These are phyloP conservation scores for Netelia fuscicornis DNA, from an alignment of 2,888 invertebrate species.

Conservation along the genomic window DNA sequence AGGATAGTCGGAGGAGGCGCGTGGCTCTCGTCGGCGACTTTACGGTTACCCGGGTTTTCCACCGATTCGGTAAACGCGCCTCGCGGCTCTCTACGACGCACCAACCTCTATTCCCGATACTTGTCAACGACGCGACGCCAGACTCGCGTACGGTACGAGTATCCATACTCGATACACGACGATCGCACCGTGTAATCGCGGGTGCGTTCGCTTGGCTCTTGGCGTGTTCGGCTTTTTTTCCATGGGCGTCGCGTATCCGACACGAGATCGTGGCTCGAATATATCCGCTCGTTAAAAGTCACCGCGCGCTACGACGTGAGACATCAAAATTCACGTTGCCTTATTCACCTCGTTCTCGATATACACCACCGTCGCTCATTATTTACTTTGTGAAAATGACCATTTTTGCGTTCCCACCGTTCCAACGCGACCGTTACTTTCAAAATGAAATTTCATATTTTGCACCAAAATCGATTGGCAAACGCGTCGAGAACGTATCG, in stretches of 20 bases:
- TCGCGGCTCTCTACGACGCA: conserved; percentile 20
- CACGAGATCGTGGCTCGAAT: conserved; percentile 67
- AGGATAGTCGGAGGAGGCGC: not conserved
- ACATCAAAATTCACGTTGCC: conserved; percentile 48
- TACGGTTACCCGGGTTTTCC: conserved; percentile 63
- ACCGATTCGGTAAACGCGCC: conserved; percentile 56
- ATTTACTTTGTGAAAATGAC: conserved; percentile 39
- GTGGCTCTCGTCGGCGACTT: conserved; percentile 15
- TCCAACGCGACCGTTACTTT: no score
- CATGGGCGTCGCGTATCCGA: conserved; percentile 80
- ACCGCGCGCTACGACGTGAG: conserved; percentile 6
- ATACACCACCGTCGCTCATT: not conserved
- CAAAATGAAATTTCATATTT: not conserved
- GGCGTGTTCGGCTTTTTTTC: conserved; percentile 42
- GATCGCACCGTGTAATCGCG: not conserved
- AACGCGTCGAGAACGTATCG: no score
- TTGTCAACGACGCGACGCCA: conserved; percentile 11
- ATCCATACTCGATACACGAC: conserved; percentile 4
- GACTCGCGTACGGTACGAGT: conserved; percentile 26
- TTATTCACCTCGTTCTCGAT: conserved; percentile 46
- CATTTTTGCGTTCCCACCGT: conserved; percentile 46
- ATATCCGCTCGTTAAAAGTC: conserved; percentile 33
- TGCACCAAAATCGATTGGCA: conserved; percentile 16
- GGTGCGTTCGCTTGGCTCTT: conserved; percentile 23
- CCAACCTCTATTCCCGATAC: conserved; percentile 11